phyloP scores from a whole-genome alignment of 2,888 invertebrate species.

The Sipunculus nudus region DNA sequence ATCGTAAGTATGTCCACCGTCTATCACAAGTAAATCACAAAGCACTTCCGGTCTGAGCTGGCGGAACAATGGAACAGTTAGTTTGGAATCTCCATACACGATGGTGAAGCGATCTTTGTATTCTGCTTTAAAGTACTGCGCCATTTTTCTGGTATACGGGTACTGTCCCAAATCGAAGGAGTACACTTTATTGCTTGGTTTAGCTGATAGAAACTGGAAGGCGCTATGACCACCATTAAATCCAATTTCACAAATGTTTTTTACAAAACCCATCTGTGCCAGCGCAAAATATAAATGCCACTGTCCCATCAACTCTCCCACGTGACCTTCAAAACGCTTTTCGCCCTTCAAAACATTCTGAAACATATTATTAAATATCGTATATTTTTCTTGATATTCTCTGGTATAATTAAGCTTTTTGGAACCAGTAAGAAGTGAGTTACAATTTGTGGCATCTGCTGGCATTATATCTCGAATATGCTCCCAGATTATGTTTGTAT shows the following conservation, averaged over 20 bases:
- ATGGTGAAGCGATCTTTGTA: conserved; percentile 19
- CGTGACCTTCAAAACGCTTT: conserved; percentile 4
- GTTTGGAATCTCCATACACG: conserved; percentile 27
- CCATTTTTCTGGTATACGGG: conserved; percentile 20
- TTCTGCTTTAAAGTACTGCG: conserved; percentile 10
- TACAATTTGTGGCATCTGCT: no score
- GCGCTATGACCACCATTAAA: conserved; percentile 12
- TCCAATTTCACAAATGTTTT: conserved; percentile 2
- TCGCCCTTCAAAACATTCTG: no score
- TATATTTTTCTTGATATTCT: no score
- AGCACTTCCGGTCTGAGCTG: not conserved
- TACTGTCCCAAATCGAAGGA: conserved; percentile 34
- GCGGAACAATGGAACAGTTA: conserved; percentile 17
- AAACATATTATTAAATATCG: no score
- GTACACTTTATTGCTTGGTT: not conserved
- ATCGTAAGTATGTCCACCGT: conserved; percentile 30
- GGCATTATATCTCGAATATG: no score
- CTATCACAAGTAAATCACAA: conserved; percentile 34
- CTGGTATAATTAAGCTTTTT: no score
- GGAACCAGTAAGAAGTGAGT: no score
- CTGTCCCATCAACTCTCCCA: conserved; percentile 5
- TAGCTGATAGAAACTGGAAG: conserved; percentile 1
- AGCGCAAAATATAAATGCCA: not conserved
- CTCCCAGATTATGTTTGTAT: no score
- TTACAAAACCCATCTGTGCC: not conserved